Conservation (phyloP, 2,113 vertebrate species). For the Scortum barcoo region DNA sequence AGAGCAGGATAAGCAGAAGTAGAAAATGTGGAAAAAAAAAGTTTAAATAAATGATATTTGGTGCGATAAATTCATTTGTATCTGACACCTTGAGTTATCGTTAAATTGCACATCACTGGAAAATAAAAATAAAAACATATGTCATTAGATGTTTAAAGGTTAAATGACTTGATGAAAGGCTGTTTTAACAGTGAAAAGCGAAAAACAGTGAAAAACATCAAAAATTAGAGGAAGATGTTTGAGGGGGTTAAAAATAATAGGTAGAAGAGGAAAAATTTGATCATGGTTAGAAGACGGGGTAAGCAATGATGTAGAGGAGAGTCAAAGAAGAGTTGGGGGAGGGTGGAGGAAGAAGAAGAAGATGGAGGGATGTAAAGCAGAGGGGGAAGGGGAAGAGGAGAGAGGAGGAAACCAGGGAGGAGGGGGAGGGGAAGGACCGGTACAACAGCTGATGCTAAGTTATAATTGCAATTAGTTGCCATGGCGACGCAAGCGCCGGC, state of each 20-base stretch:
- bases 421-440: conserved; percentile 33
- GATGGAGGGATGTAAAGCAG: conserved; percentile 34
- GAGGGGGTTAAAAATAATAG: not conserved
- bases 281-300: conserved; percentile 9
- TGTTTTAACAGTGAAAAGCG: not conserved
- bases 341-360: conserved; percentile 13
- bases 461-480: conserved; percentile 76
- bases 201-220: not conserved
- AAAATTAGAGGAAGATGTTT: not conserved
- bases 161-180: not conserved
- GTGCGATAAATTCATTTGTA: not conserved
- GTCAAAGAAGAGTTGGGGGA: not conserved
- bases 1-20: not conserved
- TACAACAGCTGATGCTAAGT: conserved; percentile 67
- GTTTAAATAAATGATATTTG: not conserved
- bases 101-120: not conserved
- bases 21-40: too few relatives aligned
- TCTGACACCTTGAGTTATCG: not conserved
- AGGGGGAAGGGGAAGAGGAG: conserved; percentile 26
- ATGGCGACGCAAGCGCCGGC: conserved; percentile 63
- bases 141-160: not conserved
- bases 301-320: not conserved
- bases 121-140: not conserved
- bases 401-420: conserved; percentile 26
- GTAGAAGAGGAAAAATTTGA: not conserved